Conservation (phyloP, 2,888 invertebrate species). For the Sinohyriopsis cumingii region DNA sequence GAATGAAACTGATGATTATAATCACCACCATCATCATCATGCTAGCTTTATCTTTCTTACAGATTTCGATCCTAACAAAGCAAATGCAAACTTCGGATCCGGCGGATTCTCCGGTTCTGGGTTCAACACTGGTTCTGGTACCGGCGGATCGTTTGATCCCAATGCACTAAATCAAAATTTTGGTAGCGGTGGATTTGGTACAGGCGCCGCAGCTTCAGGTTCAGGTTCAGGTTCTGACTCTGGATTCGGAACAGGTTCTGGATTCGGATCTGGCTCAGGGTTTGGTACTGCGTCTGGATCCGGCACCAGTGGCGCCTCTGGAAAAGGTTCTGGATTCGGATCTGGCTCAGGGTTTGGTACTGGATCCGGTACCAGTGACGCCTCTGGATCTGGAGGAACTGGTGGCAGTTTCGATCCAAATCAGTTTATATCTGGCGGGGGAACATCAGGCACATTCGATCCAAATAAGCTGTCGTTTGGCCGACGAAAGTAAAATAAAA, state of each 20-base stretch:
- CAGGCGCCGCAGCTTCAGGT: slow-evolving; percentile 11
- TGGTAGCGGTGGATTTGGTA: slow-evolving; percentile 10
- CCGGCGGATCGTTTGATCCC: slow-evolving; percentile 23
- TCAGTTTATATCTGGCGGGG: slow-evolving; percentile 15
- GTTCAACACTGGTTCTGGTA: not conserved
- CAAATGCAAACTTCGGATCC: no score
- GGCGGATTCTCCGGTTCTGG: no score
- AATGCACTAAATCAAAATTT: slow-evolving; percentile 31
- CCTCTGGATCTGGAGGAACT: not conserved
- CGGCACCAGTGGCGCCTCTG: slow-evolving; percentile 1
- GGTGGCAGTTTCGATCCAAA: slow-evolving; percentile 17
- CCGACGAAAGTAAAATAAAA: no score
- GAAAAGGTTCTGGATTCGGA: slow-evolving; percentile 13
- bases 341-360: slow-evolving; percentile 10
- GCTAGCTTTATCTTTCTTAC: no score
- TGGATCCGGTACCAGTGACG: not conserved
- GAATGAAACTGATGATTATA: no score
- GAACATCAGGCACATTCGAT: slow-evolving; percentile 28
- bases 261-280: slow-evolving; percentile 14
- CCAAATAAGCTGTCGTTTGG: slow-evolving; percentile 19
- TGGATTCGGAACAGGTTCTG: slow-evolving; percentile 15
- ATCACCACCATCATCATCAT: no score
- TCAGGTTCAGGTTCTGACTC: slow-evolving; percentile 12
- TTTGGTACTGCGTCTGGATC: slow-evolving; percentile 5
- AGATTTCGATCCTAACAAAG: no score